These are phyloP conservation scores for Heliconius aoede DNA, from an alignment of 2,888 invertebrate genomes.

Conservation along the genomic window DNA sequence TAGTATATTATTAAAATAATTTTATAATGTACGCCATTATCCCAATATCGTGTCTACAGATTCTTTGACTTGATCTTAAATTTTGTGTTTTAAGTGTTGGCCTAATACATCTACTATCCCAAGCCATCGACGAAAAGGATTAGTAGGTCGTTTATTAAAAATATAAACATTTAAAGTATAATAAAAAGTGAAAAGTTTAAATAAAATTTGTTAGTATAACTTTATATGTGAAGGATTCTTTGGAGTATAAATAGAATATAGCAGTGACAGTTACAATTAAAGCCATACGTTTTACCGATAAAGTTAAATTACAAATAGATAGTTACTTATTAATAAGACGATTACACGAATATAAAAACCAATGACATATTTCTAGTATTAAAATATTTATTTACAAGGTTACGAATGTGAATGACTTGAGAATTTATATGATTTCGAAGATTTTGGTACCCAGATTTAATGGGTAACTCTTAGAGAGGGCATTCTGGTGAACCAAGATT, in stretches of 20 bases:
- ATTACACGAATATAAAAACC: constrained; percentile 26
- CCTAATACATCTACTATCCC: constrained; percentile 69
- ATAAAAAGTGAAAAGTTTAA: not conserved
- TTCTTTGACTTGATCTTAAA: not conserved
- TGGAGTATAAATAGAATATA: constrained; percentile 39
- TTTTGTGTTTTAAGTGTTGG: constrained; percentile 53
- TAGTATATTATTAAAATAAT: not conserved
- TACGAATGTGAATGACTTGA: constrained; percentile 40
- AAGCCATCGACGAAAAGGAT: constrained; percentile 62
- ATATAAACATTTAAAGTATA: constrained; percentile 38
- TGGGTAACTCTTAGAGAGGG: constrained; percentile 75
- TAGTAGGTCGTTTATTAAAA: constrained; percentile 65
- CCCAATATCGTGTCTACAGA: not conserved
- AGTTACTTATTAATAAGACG: constrained; percentile 21
- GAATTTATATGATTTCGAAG: constrained; percentile 11
- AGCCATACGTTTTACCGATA: constrained; percentile 33
- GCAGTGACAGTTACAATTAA: constrained; percentile 36
- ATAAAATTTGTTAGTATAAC: not conserved
- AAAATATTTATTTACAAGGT: constrained; percentile 43
- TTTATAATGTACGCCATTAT: not conserved
- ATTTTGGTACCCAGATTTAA: constrained; percentile 50
- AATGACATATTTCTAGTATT: constrained; percentile 35
- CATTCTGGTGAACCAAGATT: constrained; percentile 81
- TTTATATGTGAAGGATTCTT: constrained; percentile 39
- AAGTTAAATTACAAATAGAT: constrained; percentile 31